A percentile compares a stretch with the other conserved stretches of the same genome.
phyloP scores from a whole-genome alignment of 2,797 vertebrate genomes.

The Arctocebus calabarensis region DNA sequence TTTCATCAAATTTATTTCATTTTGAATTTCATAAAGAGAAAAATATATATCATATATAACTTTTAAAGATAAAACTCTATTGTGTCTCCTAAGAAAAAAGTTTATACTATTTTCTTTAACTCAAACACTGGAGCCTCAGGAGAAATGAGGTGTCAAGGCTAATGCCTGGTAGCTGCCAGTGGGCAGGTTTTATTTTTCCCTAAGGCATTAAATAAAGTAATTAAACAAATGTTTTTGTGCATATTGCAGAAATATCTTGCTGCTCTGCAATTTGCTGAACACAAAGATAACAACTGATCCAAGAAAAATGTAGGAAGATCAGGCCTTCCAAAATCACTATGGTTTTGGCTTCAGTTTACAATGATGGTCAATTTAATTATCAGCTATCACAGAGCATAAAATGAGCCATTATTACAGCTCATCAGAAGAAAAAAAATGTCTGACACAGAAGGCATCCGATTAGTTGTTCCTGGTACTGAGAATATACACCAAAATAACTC shows the following conservation, averaged over 20 bases:
- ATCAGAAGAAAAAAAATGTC: background rate
- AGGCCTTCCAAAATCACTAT: conserved; percentile 59
- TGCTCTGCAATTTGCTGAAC: conserved; percentile 59
- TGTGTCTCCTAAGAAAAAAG: background rate
- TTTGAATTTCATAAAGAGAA: background rate
- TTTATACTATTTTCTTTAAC: background rate
- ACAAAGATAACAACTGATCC: conserved; percentile 61
- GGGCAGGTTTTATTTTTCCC: background rate
- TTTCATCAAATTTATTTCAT: conserved; percentile 42
- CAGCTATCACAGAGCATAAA: conserved; percentile 54
- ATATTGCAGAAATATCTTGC: conserved; percentile 57
- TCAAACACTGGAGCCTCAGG: background rate
- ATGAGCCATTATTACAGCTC: conserved; percentile 48
- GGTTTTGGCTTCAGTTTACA: conserved; percentile 62
- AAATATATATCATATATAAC: background rate
- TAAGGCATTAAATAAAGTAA: conserved; percentile 46
- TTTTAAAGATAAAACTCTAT: background rate
- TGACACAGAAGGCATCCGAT: background rate
- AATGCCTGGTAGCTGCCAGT: background rate
- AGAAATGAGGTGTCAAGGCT: background rate
- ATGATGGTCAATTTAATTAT: conserved; percentile 69
- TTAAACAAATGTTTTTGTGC: conserved; percentile 70
- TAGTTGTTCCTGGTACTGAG: conserved; percentile 46
- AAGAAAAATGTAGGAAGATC: conserved; percentile 58
- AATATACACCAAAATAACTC: conserved; percentile 46